A percentile compares a stretch with the other conserved stretches of the same genome.
These are phyloP conservation scores for Cyphomyrmex costatus DNA, from an alignment of 1,140 invertebrate species.

Conservation along the genomic window DNA sequence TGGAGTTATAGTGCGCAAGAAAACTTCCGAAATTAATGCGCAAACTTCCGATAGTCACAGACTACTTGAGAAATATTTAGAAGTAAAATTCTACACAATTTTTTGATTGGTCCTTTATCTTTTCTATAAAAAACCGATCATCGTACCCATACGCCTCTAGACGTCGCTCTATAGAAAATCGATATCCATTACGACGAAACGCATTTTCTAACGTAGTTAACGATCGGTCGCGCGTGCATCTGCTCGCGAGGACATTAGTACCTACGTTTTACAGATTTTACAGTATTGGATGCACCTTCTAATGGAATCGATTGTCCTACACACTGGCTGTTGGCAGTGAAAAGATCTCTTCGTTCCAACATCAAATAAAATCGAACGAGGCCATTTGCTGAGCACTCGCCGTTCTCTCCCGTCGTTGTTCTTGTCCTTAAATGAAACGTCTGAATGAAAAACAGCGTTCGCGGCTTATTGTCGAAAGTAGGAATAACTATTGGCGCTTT, in stretches of 20 bases:
- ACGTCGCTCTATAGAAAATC: background rate
- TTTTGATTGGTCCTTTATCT: no score
- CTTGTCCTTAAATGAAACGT: slow-evolving; percentile 18
- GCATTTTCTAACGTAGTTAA: background rate
- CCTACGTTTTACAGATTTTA: slow-evolving; percentile 20
- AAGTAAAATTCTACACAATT: no score
- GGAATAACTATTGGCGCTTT: slow-evolving; percentile 48
- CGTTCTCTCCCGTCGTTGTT: slow-evolving; percentile 45
- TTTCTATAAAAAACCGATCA: no score
- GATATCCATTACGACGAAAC: slow-evolving; percentile 34
- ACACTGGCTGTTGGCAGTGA: slow-evolving; percentile 33
- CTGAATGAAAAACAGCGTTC: slow-evolving; percentile 33
- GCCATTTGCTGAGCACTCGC: slow-evolving; percentile 36
- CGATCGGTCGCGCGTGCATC: slow-evolving; percentile 47
- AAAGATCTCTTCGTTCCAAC: slow-evolving; percentile 6
- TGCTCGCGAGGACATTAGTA: slow-evolving; percentile 33
- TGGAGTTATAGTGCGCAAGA: no score
- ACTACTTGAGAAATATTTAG: no score
- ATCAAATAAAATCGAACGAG: slow-evolving; percentile 60
- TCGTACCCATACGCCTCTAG: background rate
- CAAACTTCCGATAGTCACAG: no score
- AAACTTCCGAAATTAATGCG: no score
- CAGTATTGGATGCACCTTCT: slow-evolving; percentile 14
- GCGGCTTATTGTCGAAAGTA: slow-evolving; percentile 40
- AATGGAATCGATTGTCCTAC: slow-evolving; percentile 43